Base-by-base conservation (phyloP, 2,888 invertebrate species). In the Melipona beecheii region DNA sequence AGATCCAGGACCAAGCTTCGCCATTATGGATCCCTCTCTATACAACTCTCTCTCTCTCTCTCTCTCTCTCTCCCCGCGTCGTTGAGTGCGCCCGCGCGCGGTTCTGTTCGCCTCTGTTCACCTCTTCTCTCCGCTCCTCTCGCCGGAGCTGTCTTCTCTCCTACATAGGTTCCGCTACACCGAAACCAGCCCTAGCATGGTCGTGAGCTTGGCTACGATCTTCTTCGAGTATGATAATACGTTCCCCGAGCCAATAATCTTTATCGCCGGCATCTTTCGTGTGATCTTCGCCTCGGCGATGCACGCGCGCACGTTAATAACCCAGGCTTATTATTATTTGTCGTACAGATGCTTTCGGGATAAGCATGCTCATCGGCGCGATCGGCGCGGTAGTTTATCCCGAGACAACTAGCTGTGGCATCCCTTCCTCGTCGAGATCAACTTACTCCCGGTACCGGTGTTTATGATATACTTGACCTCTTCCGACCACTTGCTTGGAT, bases 271-370 rank as follows among this genome's bases (percentile, higher is more conserved):
- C 88, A 76, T 80, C 80, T 78, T 68, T 69, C 79, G 86, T 86
- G 75, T 86, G 88, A 88, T 88, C 84, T 82, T 82, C 76, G 65
- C 75, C 69, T 60, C 60, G 77, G 79, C 85, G 81, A 83, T 88
- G 81, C 78, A 73, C 77, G 66, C 78, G 76, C 19, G 72, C 74
- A 66, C 85, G 78, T 86, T 87, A 88, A 88, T 86, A 88, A 88
- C 84, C 85, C 80, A 71, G 85, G 75, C 78, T 83, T 82, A 86
- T 86, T 88, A 86, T 84, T 87, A 87, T 78, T 87, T 87, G 84
- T 84, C 84, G 84, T 82, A 65, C 75, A 64, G 76, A 82, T 81
- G 70, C 76, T 58, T 75, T 74, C 65, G 74, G 81, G 43, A 81
- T 78, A 85, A 75, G 56, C 43, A 9, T 43, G n/a, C 17, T 52